phyloP scores from a whole-genome alignment of 2,113 vertebrate species.

The Varanus komodoensis region DNA sequence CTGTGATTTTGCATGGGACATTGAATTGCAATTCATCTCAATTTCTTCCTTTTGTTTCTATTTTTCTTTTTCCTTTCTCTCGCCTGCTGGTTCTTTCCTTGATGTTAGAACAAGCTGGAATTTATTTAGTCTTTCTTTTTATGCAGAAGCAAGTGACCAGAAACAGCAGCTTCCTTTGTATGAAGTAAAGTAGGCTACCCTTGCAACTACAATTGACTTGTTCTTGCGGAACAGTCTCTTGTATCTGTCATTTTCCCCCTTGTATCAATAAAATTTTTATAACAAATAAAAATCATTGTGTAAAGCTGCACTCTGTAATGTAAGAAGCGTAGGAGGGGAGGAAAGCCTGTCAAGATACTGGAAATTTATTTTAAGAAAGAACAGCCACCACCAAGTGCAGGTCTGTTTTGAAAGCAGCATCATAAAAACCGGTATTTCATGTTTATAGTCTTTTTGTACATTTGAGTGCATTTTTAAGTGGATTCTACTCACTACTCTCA shows the following conservation, averaged over 20 bases:
- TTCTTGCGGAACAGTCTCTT: constrained; percentile 11
- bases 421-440: neutral
- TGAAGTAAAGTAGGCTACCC: neutral
- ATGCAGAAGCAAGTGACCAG: neutral
- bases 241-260: constrained; percentile 14
- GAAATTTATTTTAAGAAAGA: constrained; percentile 1
- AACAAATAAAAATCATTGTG: neutral
- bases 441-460: neutral
- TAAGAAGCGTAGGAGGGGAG: neutral
- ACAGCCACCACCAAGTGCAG: neutral
- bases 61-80: neutral
- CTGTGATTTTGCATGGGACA: constrained; percentile 7
- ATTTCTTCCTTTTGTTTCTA: neutral
- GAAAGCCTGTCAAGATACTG: constrained; percentile 3
- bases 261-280: constrained; percentile 37
- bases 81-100: constrained; percentile 12
- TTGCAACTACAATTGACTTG: constrained; percentile 9
- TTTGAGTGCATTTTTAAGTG: neutral
- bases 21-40: constrained; percentile 25
- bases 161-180: constrained; percentile 42
- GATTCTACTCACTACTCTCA: neutral
- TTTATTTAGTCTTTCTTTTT: neutral
- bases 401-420: neutral
- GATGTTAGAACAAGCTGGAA: neutral
- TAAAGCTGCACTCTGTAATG: constrained; percentile 26